Base-by-base conservation (phyloP, 2,888 invertebrate species). In the Acleris emargana region DNA sequence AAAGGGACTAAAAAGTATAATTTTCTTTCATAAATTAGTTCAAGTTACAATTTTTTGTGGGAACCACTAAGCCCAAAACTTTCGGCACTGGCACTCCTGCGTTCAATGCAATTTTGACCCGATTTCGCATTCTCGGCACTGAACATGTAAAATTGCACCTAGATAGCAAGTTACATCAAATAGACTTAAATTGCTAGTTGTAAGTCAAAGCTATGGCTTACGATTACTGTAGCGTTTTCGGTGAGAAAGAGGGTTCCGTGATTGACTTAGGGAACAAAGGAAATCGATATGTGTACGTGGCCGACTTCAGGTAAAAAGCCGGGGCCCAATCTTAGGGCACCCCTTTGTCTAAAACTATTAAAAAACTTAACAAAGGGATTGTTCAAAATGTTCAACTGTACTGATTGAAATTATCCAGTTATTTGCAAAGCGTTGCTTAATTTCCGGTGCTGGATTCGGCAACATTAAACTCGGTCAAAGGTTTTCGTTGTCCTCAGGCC, bases 401-500 rank as follows among this genome's bases (percentile, higher is more conserved):
- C 38, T 38, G 11, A 53, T 61, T 49, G 47, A 16, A 25, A 28
- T 25, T 43, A 58, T 54, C 47, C 49, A 22, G 49, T 13, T 20
- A 42, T 50, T 57, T 20, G 9, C 38, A 50, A 38, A 32, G 20
- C 22, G 20, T 18, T 38, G 11, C 43, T 64, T 59, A 64, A 64
- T 64, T 64, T 59, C 64, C 64, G 58, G 59, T 5, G 54, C 54
- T 25, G 13, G 49, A 54, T 5, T 49, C 3, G 52, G 53, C 58
- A 47, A 52, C 32, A 58, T 58, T 64, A 38, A 64, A 64, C 7
- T 45, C 49, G 54, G 54, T 50, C 64, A 64, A 64, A 64, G 64
- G 64, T 64, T 64, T 54, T 62, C 50, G 43, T 43, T 50, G 43
- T 64, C 58, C 59, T 49, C 54, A 57, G 38, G 50, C 59, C 64